Conservation (phyloP, 2,888 invertebrate species). For the Thereva nobilitata region DNA sequence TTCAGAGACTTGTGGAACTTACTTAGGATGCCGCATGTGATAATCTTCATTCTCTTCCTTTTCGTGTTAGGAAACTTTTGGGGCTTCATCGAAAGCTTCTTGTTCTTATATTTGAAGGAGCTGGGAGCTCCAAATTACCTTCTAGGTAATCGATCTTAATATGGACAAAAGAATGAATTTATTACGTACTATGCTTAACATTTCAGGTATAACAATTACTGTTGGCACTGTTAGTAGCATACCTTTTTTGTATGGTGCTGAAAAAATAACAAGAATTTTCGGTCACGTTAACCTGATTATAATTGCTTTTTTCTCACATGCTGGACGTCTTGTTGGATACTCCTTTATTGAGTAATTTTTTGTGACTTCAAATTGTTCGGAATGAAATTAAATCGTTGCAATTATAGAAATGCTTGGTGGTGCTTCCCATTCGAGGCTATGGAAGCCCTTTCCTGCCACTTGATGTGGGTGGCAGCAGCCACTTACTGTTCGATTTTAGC, state of each 20-base stretch:
- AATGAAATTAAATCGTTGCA: constrained; percentile 7
- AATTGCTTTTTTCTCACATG: constrained; percentile 82
- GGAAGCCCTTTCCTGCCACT: constrained; percentile 81
- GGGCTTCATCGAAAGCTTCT: constrained; percentile 87
- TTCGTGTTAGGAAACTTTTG: constrained; percentile 83
- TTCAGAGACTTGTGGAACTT: constrained; percentile 75
- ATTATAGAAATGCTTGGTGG: constrained; percentile 80
- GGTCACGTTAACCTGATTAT: constrained; percentile 85
- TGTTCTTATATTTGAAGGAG: constrained; percentile 84
- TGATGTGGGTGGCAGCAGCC: constrained; percentile 91
- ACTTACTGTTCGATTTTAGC: constrained; percentile 84
- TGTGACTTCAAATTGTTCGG: neutral
- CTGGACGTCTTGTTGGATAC: constrained; percentile 79
- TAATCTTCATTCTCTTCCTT: constrained; percentile 78
- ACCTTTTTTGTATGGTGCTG: constrained; percentile 83
- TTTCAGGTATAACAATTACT: constrained; percentile 76
- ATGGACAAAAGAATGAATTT: neutral
- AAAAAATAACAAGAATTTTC: constrained; percentile 77
- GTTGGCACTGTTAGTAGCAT: constrained; percentile 82
- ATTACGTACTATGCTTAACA: neutral
- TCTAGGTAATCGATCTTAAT: constrained; percentile 62
- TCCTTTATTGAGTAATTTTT: constrained; percentile 77
- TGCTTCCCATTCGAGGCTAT: constrained; percentile 86
- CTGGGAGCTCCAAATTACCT: constrained; percentile 81
- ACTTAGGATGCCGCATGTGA: constrained; percentile 77